Percentiles rank a stretch among this genome's conserved stretches.
phyloP scores from a whole-genome alignment of 2,888 invertebrate species.

The Mellilla xanthometata region DNA sequence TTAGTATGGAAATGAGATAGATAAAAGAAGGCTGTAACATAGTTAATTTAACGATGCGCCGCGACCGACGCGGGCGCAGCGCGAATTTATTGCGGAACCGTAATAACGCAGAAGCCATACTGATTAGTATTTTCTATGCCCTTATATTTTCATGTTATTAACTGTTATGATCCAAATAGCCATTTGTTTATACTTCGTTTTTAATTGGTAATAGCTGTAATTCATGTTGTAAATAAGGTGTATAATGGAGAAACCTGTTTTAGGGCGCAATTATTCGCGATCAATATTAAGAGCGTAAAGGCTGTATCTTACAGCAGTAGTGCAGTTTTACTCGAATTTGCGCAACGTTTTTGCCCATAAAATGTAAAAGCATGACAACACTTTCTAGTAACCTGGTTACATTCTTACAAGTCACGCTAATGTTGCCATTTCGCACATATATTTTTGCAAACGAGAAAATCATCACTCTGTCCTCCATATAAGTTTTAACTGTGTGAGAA shows the following conservation, averaged over 20 bases:
- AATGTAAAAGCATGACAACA: conserved; percentile 3
- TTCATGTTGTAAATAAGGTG: neutral
- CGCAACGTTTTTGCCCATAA: conserved; percentile 13
- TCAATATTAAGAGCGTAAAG: neutral
- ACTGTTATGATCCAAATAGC: neutral
- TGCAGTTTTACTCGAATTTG: conserved; percentile 1
- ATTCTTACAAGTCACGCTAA: conserved; percentile 6
- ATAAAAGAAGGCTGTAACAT: conserved; percentile 66
- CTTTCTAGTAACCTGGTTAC: conserved; percentile 7
- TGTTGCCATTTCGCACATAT: conserved; percentile 8
- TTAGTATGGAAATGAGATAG: conserved; percentile 62
- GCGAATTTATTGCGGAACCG: conserved; percentile 34
- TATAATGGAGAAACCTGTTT: neutral
- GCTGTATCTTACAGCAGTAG: neutral
- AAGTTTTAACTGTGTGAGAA: neutral
- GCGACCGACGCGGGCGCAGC: conserved; percentile 34
- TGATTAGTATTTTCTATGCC: neutral
- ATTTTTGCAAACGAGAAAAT: neutral
- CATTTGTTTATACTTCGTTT: neutral
- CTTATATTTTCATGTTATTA: neutral
- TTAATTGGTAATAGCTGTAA: neutral
- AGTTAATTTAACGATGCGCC: conserved; percentile 51
- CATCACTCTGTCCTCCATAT: no score
- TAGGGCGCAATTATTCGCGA: neutral
- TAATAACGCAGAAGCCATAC: conserved; percentile 24